These are phyloP conservation scores for Bactericera cockerelli DNA, from an alignment of 1,140 invertebrate genomes.

Conservation along the genomic window DNA sequence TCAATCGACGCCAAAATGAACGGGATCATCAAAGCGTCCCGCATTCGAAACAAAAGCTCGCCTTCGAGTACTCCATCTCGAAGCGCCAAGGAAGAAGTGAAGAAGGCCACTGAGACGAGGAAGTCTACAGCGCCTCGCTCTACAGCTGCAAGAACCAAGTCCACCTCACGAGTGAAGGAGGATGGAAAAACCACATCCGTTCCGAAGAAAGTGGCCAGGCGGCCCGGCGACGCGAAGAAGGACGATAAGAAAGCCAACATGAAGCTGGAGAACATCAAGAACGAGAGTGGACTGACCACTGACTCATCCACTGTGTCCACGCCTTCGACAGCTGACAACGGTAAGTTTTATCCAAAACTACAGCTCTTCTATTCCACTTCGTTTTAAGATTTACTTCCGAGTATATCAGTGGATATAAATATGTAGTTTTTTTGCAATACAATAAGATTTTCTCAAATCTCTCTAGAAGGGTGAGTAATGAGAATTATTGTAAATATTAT, in stretches of 20 bases:
- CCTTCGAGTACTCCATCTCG: slow-evolving; percentile 50
- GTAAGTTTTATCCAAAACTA: slow-evolving; percentile 25
- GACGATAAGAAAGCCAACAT: slow-evolving; percentile 25
- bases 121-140: slow-evolving; percentile 32
- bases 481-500: too few relatives aligned
- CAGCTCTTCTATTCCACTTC: too few relatives aligned
- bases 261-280: slow-evolving; percentile 36
- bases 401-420: too few relatives aligned
- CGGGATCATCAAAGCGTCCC: slow-evolving; percentile 32
- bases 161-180: slow-evolving; percentile 23
- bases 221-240: slow-evolving; percentile 28
- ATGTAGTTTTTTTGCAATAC: too few relatives aligned
- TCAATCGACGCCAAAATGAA: slow-evolving; percentile 34
- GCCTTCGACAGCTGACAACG: slow-evolving; percentile 40
- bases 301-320: slow-evolving; percentile 52
- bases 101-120: slow-evolving; percentile 66
- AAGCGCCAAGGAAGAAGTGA: slow-evolving; percentile 66
- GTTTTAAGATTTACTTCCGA: too few relatives aligned
- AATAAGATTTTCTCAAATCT: too few relatives aligned
- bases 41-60: slow-evolving; percentile 26
- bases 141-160: slow-evolving; percentile 24
- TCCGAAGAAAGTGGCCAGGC: slow-evolving; percentile 29
- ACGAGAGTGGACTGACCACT: slow-evolving; percentile 44
- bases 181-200: slow-evolving; percentile 33
- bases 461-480: too few relatives aligned